Conservation (phyloP, 2,113 vertebrate genomes). For the Xenopus borealis region DNA sequence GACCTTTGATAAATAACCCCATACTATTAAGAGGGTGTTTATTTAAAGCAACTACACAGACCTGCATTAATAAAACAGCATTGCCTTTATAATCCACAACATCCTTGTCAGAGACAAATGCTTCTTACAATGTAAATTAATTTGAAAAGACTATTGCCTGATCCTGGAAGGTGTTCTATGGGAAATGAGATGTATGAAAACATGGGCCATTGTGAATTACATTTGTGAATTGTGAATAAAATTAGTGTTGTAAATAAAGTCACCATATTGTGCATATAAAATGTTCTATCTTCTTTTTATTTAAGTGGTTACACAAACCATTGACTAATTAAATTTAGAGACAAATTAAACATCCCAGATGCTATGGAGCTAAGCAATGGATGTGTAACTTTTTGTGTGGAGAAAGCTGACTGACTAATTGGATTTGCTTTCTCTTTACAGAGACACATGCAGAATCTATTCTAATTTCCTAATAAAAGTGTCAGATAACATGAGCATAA, state of each 20-base stretch:
- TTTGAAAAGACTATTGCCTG: background rate
- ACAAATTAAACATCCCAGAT: slow-evolving; percentile 21
- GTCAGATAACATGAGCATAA: background rate
- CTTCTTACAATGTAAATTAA: too few species aligned
- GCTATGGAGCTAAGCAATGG: slow-evolving; percentile 4
- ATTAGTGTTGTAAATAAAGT: background rate
- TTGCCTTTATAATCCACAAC: too few species aligned
- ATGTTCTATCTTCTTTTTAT: slow-evolving; percentile 20
- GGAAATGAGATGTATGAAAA: background rate
- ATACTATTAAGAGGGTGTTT: too few species aligned
- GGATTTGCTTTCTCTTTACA: slow-evolving; percentile 16
- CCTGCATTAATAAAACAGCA: background rate
- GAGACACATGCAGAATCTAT: slow-evolving; percentile 22
- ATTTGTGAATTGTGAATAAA: too few species aligned
- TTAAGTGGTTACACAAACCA: slow-evolving; percentile 24
- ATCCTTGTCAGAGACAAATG: background rate
- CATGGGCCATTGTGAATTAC: background rate
- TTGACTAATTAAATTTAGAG: slow-evolving; percentile 31
- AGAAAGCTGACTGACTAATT: slow-evolving; percentile 26
- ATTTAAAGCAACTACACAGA: background rate
- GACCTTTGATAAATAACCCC: too few species aligned
- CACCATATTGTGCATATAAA: slow-evolving; percentile 22
- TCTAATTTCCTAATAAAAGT: slow-evolving; percentile 19
- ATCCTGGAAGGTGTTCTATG: background rate
- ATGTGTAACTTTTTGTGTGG: background rate